Conservation (phyloP, 1,140 invertebrate genomes). For the Leptestheria dahalacensis region DNA sequence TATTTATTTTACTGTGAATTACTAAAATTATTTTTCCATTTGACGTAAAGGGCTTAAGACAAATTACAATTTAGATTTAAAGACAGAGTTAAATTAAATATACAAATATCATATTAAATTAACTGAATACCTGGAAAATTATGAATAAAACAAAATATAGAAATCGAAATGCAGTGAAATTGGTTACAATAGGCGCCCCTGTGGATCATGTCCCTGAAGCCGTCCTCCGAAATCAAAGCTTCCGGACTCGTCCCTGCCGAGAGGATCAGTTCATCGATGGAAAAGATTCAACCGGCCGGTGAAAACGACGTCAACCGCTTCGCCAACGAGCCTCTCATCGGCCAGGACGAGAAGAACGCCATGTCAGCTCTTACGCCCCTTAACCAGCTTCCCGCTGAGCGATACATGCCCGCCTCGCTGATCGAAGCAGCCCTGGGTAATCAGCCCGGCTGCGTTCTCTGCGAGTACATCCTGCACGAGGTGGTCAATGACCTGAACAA, state of each 20-base stretch:
- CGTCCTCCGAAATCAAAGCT: background rate
- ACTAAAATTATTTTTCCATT: too few species aligned
- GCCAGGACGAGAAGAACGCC: conserved; percentile 21
- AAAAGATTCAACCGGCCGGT: background rate
- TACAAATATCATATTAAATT: background rate
- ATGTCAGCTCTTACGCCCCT: conserved; percentile 21
- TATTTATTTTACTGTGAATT: too few species aligned
- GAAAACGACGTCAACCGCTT: conserved; percentile 20
- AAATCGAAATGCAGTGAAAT: background rate
- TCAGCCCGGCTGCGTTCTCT: conserved; percentile 49
- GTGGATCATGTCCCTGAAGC: background rate
- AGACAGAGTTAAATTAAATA: background rate
- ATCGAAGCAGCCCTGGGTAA: conserved; percentile 11
- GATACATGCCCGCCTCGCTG: background rate
- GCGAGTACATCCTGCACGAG: conserved; percentile 66
- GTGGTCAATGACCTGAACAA: conserved; percentile 53
- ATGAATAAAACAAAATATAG: background rate
- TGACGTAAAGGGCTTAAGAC: too few species aligned
- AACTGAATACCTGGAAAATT: background rate
- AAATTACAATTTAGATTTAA: background rate
- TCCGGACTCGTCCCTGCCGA: background rate
- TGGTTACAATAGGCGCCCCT: background rate
- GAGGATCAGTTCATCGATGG: background rate
- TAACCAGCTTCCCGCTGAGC: conserved; percentile 25
- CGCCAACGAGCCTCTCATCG: conserved; percentile 17